Percentiles rank a stretch among this genome's conserved stretches.
Evolutionary conservation across 2,113 vertebrate species (phyloP).

Genomic region (Psittacula cyanocephala): DNA sequence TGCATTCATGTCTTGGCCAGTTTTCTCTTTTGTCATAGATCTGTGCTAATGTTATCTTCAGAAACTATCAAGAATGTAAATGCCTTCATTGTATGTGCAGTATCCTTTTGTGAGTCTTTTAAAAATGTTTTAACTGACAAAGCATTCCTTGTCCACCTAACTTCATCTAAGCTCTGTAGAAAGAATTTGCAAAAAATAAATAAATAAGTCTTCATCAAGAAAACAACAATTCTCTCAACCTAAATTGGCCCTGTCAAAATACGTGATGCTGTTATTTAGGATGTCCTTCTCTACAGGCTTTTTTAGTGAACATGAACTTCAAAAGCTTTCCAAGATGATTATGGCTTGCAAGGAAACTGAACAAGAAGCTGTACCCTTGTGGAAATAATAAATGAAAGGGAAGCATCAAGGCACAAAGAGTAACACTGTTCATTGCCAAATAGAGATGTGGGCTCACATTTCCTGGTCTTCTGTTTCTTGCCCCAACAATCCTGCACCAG

Average conservation of each 20-base stretch:
- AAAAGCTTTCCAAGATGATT: conserved; percentile 40
- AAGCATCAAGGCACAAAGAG: not conserved
- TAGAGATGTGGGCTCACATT: not conserved
- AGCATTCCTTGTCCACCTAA: not conserved
- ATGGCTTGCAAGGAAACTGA: conserved; percentile 19
- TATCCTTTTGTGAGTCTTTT: not conserved
- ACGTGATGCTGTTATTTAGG: conserved; percentile 28
- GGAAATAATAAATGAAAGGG: conserved; percentile 32
- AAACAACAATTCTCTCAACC: conserved; percentile 16
- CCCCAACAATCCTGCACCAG: not conserved
- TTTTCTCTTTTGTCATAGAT: not conserved
- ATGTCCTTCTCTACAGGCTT: not conserved
- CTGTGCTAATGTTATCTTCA: not conserved
- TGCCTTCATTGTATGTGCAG: not conserved
- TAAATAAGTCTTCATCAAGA: not conserved
- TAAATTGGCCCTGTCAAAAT: conserved; percentile 31
- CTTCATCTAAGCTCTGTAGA: not conserved
- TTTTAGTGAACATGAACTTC: not conserved
- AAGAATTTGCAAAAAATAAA: not conserved
- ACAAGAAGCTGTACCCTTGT: conserved; percentile 4
- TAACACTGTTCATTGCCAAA: not conserved
- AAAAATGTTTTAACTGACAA: not conserved
- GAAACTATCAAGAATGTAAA: not conserved
- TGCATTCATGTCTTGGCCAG: not conserved
- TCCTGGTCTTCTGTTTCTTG: not conserved